Evolutionary conservation across 1,140 invertebrate genomes (phyloP).

Genomic region (Spodoptera frugiperda): DNA sequence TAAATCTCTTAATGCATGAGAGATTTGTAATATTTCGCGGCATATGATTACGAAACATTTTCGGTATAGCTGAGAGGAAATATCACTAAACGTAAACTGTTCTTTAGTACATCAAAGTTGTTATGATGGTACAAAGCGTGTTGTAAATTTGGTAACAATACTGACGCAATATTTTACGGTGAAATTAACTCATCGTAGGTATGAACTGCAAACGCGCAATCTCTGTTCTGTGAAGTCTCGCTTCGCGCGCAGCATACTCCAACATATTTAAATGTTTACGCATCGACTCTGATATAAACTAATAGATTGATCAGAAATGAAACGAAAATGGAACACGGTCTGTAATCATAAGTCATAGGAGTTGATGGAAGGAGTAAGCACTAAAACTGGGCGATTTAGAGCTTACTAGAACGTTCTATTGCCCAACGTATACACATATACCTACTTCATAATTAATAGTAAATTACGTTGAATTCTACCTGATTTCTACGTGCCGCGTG

Average conservation of each 20-base stretch:
- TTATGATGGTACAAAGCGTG: not conserved
- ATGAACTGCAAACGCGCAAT: conserved; percentile 19
- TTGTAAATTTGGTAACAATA: conserved; percentile 2
- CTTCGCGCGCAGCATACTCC: conserved; percentile 8
- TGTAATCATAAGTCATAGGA: conserved; percentile 14
- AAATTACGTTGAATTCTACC: not conserved
- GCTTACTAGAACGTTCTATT: conserved; percentile 10
- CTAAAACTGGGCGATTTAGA: not conserved
- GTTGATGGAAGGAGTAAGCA: not conserved
- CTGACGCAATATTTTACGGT: conserved; percentile 22
- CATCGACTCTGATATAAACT: conserved; percentile 14
- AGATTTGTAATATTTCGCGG: conserved; percentile 20
- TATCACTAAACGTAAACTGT: not conserved
- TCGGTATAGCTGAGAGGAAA: not conserved
- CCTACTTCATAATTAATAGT: not conserved
- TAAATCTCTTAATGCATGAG: conserved; percentile 35
- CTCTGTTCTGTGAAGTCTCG: conserved; percentile 17
- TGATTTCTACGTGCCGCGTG: too few species aligned
- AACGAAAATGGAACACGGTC: not conserved
- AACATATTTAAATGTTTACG: conserved; percentile 2
- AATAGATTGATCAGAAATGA: conserved; percentile 8
- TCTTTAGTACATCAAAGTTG: conserved; percentile 10
- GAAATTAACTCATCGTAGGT: conserved; percentile 2
- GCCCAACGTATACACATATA: not conserved
- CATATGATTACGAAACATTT: conserved; percentile 23